These are phyloP conservation scores for Shinisaurus crocodilurus DNA, from an alignment of 2,113 vertebrate genomes.

Conservation along the genomic window DNA sequence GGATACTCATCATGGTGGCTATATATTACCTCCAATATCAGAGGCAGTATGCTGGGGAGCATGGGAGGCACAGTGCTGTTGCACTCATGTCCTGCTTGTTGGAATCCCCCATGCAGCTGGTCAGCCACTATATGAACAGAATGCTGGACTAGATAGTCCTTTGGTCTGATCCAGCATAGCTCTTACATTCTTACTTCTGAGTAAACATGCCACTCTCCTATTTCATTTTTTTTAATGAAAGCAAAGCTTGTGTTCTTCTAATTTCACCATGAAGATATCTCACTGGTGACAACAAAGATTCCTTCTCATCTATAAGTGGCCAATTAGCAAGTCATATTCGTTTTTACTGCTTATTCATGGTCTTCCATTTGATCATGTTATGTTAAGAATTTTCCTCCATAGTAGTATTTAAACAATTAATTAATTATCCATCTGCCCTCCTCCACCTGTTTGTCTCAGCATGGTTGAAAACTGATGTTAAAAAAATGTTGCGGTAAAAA, in stretches of 20 bases:
- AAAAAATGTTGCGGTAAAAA: not conserved
- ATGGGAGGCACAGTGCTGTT: too few species aligned
- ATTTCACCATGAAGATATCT: not conserved
- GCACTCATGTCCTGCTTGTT: too few species aligned
- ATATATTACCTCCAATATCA: too few species aligned
- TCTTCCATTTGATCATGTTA: conserved; percentile 33
- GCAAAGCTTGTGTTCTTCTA: too few species aligned
- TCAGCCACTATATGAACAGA: too few species aligned
- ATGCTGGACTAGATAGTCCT: too few species aligned
- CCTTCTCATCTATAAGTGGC: conserved; percentile 12
- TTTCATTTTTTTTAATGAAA: not conserved
- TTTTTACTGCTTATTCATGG: conserved; percentile 14
- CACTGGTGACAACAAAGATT: conserved; percentile 30
- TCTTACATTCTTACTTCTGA: not conserved
- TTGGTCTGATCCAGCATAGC: too few species aligned
- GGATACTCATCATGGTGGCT: too few species aligned
- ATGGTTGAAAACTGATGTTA: not conserved
- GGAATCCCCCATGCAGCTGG: too few species aligned
- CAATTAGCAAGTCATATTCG: conserved; percentile 32
- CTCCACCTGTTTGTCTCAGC: not conserved
- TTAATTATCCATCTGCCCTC: not conserved
- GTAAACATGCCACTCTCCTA: not conserved
- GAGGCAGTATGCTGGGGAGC: too few species aligned
- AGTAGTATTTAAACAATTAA: not conserved
- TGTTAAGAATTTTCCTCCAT: conserved; percentile 7